Evolutionary conservation across 1,140 invertebrate genomes (phyloP), one percentile per base, ranked within the genome.

Genomic region (Hesperophylax magnus): DNA sequence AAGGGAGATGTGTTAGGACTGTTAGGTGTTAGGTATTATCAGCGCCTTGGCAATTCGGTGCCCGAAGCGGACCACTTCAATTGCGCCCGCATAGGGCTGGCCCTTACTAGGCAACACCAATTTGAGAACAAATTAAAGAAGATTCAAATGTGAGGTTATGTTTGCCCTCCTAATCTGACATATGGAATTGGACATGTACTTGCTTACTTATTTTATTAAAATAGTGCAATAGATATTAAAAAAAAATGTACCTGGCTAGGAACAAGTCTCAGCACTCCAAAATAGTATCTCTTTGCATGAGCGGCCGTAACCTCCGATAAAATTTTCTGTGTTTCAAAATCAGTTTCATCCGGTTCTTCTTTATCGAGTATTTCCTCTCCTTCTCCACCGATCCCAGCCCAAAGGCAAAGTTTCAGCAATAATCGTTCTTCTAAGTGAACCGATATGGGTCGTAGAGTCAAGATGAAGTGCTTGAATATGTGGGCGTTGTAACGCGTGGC

Each of bases 391-490:
- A 96, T 80, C 93, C 93, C 84, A 7, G 94, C 92, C 85, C 92
- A 91, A 80, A 87, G 85, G 84, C 90, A 91, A 79, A 98, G 85
- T 88, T 98, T 97, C 83, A 98, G 92, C 47, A 99, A 92, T 53
- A 99, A 88, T 84, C 93, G 92, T 88, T 98, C 97, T 87, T 98
- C 98, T 2, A 99, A 86, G 83, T 96, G 94, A 3, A 99, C 88
- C 24, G 94, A 96, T 56, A 98, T 90, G 60, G 97, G 96, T 76
- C 96, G 96, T 34, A 98, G 88, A 71, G 93, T 93, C 9, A 98
- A 90, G 6, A 96, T 93, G 17, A 98, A 88, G 88, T 97, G 94
- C 90, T 96, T 90, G 84, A 92, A 93, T 86, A 92, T 88, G 67
- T 86, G 79, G 17, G 87, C 88, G 84, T 88, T 87, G 85, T 89